These are phyloP conservation scores for Scaptodrosophila latifasciaeformis DNA, from an alignment of 2,888 invertebrate genomes.

Conservation along the genomic window DNA sequence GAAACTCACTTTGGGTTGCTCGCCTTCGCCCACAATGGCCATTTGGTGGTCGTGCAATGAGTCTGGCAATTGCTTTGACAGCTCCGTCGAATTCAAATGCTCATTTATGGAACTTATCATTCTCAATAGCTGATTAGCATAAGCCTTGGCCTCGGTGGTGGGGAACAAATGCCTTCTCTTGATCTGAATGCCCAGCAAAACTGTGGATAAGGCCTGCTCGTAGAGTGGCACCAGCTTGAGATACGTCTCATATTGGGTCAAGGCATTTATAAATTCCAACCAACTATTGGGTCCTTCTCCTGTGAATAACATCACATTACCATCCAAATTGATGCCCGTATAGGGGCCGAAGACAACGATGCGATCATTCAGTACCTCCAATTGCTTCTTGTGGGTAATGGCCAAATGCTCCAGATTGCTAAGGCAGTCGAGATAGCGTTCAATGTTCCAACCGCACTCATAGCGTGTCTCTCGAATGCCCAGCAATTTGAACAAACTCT, in stretches of 20 bases:
- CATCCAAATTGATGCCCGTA: constrained; percentile 92
- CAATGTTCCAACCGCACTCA: constrained; percentile 91
- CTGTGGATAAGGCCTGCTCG: constrained; percentile 87
- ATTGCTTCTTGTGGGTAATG: constrained; percentile 82
- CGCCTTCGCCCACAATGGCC: constrained; percentile 83
- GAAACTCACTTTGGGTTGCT: constrained; percentile 92
- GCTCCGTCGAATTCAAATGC: constrained; percentile 79
- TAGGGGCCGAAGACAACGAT: constrained; percentile 89
- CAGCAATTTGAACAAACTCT: constrained; percentile 68
- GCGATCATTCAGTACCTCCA: constrained; percentile 82
- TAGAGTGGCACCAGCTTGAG: constrained; percentile 85
- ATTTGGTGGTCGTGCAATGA: constrained; percentile 83
- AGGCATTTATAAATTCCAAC: constrained; percentile 89
- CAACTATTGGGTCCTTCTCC: constrained; percentile 94
- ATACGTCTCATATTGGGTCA: constrained; percentile 83
- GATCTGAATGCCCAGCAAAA: constrained; percentile 87
- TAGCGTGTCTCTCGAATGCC: constrained; percentile 80
- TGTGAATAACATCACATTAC: constrained; percentile 90
- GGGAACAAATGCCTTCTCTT: constrained; percentile 92
- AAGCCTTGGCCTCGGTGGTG: constrained; percentile 88
- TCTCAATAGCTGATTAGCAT: constrained; percentile 87
- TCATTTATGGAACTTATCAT: constrained; percentile 89
- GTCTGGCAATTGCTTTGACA: constrained; percentile 83
- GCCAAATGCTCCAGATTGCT: constrained; percentile 85
- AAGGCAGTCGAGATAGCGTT: constrained; percentile 90